Conservation (phyloP, 64 coral and sea anemone species). For the Montipora foliosa region DNA sequence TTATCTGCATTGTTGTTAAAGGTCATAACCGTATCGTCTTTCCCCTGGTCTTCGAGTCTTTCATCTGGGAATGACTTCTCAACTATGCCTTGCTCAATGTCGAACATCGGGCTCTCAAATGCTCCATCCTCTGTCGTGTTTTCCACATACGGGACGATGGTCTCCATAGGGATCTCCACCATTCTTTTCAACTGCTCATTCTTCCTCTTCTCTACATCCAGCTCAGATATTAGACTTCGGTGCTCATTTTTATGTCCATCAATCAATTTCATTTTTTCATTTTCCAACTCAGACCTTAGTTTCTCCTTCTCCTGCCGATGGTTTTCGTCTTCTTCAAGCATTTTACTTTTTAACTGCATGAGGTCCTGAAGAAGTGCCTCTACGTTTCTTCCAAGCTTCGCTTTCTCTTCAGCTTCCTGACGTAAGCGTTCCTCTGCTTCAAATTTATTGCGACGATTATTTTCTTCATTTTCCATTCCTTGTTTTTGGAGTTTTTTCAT, state of each 20-base stretch:
- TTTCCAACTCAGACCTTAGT: constrained; percentile 37
- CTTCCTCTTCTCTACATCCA: background rate
- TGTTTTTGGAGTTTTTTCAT: constrained; percentile 37
- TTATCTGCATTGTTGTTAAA: background rate
- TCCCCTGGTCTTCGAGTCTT: background rate
- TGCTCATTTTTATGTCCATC: background rate
- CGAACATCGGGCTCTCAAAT: background rate
- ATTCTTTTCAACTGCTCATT: constrained; percentile 28
- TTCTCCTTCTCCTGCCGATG: constrained; percentile 38
- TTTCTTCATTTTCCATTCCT: constrained; percentile 45
- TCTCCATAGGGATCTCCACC: constrained; percentile 24
- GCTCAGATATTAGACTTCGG: constrained; percentile 4
- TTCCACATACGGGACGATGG: constrained; percentile 14
- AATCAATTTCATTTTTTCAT: constrained; percentile 4
- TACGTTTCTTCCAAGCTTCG: constrained; percentile 47
- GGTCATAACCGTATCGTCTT: constrained; percentile 1
- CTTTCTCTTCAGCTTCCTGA: constrained; percentile 54
- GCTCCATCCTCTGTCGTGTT: constrained; percentile 3
- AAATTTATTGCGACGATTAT: background rate
- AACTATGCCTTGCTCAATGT: background rate
- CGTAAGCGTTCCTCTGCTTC: constrained; percentile 19
- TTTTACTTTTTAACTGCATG: constrained; percentile 65
- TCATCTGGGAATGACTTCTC: background rate
- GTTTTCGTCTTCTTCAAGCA: constrained; percentile 63
- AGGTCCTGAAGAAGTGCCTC: constrained; percentile 64